Evolutionary conservation across 2,888 invertebrate genomes (phyloP).

Genomic region (Leptarthrus brevirostris): DNA sequence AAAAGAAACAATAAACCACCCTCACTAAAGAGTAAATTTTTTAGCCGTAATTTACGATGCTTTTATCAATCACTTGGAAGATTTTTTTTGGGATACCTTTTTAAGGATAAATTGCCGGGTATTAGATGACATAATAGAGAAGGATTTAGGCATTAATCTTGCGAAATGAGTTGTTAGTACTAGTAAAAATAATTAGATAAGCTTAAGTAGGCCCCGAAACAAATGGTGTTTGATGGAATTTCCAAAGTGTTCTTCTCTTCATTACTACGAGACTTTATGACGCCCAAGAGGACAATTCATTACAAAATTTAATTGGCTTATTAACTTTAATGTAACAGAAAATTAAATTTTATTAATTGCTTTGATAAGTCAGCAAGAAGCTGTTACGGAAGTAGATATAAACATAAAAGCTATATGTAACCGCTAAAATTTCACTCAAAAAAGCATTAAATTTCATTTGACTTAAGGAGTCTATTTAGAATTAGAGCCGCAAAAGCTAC

Average conservation of each 20-base stretch:
- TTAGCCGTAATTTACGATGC: constrained; percentile 45
- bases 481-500: too few relatives aligned
- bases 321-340: too few relatives aligned
- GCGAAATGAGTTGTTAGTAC: constrained; percentile 38
- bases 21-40: constrained; percentile 22
- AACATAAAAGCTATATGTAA: too few relatives aligned
- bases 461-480: too few relatives aligned
- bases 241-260: not conserved
- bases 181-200: constrained; percentile 39
- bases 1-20: constrained; percentile 28
- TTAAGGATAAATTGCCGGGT: constrained; percentile 41
- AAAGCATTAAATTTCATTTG: too few relatives aligned
- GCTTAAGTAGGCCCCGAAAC: constrained; percentile 15
- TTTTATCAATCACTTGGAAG: constrained; percentile 45
- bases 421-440: too few relatives aligned
- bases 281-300: too few relatives aligned
- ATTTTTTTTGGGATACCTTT: constrained; percentile 32
- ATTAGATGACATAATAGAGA: constrained; percentile 44
- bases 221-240: constrained; percentile 16
- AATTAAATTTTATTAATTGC: too few relatives aligned
- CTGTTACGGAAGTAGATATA: too few relatives aligned
- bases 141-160: constrained; percentile 44
- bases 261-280: not conserved
- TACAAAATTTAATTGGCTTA: too few relatives aligned
- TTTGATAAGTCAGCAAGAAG: too few relatives aligned